These are phyloP conservation scores for Sternotherus odoratus DNA, from an alignment of 2,797 vertebrate species.

Conservation along the genomic window DNA sequence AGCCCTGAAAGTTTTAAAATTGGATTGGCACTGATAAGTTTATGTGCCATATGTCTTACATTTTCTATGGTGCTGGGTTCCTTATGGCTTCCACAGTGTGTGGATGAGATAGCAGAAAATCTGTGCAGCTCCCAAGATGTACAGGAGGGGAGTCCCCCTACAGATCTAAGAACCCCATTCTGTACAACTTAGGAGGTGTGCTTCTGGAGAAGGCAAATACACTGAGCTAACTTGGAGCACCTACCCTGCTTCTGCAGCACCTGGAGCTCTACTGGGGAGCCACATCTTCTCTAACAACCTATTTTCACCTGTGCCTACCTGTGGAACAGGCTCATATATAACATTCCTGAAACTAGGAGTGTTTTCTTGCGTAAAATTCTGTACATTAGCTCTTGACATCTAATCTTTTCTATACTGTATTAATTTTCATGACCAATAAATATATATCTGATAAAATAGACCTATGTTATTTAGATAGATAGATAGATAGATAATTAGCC, in stretches of 20 bases:
- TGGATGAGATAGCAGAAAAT: background rate
- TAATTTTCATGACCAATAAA: too few species aligned
- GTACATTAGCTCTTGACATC: background rate
- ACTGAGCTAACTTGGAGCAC: background rate
- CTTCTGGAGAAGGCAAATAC: background rate
- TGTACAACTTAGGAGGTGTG: background rate
- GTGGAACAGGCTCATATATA: background rate
- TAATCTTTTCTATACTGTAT: background rate
- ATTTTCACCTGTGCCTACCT: background rate
- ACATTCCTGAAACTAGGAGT: background rate
- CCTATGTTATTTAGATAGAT: too few species aligned
- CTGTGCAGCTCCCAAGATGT: background rate
- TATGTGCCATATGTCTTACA: background rate
- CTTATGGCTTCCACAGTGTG: background rate
- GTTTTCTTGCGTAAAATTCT: background rate
- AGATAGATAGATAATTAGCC: too few species aligned
- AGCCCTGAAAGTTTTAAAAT: background rate
- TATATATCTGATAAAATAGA: too few species aligned
- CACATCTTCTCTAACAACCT: background rate
- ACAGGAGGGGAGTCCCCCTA: background rate
- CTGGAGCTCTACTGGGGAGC: background rate
- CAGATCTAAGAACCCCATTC: background rate
- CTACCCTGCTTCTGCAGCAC: background rate
- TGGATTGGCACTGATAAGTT: background rate
- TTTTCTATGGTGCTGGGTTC: background rate